Evolutionary conservation across 2,888 invertebrate genomes (phyloP).

Genomic region (Asteroscopus sphinx): DNA sequence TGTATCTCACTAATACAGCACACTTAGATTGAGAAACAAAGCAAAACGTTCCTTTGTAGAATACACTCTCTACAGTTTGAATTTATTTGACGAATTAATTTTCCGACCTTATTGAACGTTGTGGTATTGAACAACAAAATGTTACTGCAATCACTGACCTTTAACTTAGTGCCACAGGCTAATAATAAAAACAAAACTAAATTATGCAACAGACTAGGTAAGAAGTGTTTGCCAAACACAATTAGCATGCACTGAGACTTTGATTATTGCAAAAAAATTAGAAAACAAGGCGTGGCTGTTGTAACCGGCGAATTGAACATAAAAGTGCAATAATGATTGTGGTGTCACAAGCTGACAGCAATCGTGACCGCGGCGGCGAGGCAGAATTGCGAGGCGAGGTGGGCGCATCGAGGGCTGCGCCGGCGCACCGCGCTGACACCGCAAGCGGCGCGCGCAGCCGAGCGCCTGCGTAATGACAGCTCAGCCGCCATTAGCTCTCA

Average conservation of each 20-base stretch:
- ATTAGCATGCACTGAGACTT: constrained; percentile 41
- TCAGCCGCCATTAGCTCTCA: constrained; percentile 84
- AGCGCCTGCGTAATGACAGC: constrained; percentile 83
- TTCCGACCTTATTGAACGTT: constrained; percentile 12
- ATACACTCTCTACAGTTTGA: constrained; percentile 9
- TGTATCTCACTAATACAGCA: too few species aligned
- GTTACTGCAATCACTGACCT: constrained; percentile 12
- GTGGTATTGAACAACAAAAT: constrained; percentile 19
- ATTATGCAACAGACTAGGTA: constrained; percentile 34
- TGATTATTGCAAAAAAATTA: constrained; percentile 43
- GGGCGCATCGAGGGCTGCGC: constrained; percentile 49
- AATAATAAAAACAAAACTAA: constrained; percentile 34
- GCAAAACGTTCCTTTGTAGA: constrained; percentile 24
- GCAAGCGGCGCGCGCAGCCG: constrained; percentile 59
- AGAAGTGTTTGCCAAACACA: constrained; percentile 38
- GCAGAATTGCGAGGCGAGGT: constrained; percentile 51
- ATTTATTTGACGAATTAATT: constrained; percentile 34
- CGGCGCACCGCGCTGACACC: constrained; percentile 53
- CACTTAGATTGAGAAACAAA: constrained; percentile 17
- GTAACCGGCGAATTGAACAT: constrained; percentile 59
- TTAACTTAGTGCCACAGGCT: constrained; percentile 4
- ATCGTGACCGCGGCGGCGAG: constrained; percentile 64
- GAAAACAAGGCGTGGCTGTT: constrained; percentile 47
- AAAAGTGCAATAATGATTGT: constrained; percentile 67
- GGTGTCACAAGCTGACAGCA: constrained; percentile 70